Conservation (phyloP, 2,797 vertebrate species). For the Oceanodroma leucorhoa region DNA sequence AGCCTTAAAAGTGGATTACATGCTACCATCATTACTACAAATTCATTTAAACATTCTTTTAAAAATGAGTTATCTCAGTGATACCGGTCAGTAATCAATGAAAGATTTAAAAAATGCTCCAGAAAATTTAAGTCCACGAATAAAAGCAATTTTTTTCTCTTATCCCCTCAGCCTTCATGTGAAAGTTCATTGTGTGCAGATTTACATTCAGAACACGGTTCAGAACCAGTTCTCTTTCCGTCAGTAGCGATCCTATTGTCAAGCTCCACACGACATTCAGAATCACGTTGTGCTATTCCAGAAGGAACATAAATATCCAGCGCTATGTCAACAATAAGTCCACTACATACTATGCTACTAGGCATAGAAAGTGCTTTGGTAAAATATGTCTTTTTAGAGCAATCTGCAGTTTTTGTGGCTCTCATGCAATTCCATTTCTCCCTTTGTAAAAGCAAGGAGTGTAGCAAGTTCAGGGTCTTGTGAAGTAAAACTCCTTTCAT, state of each 20-base stretch:
- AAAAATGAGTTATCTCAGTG: not conserved
- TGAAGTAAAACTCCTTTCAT: slow-evolving; percentile 31
- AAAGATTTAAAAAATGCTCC: not conserved
- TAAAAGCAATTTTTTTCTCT: not conserved
- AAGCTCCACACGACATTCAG: slow-evolving; percentile 10
- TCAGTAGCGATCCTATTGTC: slow-evolving; percentile 33
- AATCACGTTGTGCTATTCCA: slow-evolving; percentile 35
- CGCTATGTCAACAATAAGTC: slow-evolving; percentile 37
- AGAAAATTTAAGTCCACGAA: not conserved
- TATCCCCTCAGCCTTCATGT: not conserved
- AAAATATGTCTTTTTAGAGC: slow-evolving; percentile 6
- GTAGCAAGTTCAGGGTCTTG: slow-evolving; percentile 14
- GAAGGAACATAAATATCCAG: slow-evolving; percentile 55
- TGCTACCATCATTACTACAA: not conserved
- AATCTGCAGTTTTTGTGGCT: not conserved
- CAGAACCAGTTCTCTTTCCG: slow-evolving; percentile 20
- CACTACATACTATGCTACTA: not conserved
- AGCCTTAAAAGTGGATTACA: not conserved
- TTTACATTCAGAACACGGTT: slow-evolving; percentile 35
- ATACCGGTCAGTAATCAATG: not conserved
- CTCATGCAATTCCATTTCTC: slow-evolving; percentile 13
- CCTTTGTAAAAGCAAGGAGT: not conserved
- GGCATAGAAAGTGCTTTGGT: slow-evolving; percentile 3
- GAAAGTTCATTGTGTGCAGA: slow-evolving; percentile 31
- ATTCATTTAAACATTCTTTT: not conserved